Conservation (phyloP, 2,113 vertebrate species). For the Ciconia boyciana region DNA sequence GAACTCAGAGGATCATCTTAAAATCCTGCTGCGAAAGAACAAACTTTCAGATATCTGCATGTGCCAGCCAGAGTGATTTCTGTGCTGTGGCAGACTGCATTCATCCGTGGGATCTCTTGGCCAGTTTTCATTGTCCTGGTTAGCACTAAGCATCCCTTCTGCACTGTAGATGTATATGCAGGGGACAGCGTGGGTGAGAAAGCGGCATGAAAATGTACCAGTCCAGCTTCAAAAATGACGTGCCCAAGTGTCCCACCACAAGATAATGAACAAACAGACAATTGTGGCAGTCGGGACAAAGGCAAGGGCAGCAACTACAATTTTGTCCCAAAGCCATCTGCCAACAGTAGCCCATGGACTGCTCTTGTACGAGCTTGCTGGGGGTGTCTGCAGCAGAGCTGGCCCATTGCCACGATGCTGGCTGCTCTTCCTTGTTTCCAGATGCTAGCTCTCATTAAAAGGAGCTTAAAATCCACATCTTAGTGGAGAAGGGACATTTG, state of each 20-base stretch:
- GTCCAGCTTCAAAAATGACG: not conserved
- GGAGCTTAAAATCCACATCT: slow-evolving; percentile 21
- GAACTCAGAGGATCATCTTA: slow-evolving; percentile 63
- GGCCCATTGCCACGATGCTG: not conserved
- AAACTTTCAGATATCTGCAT: slow-evolving; percentile 43
- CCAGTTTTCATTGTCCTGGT: slow-evolving; percentile 22
- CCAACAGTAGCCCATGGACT: not conserved
- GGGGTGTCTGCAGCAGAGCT: slow-evolving; percentile 5
- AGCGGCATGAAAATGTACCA: not conserved
- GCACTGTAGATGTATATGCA: not conserved
- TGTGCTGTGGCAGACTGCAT: slow-evolving; percentile 19
- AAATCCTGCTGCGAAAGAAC: slow-evolving; percentile 53
- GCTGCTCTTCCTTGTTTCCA: slow-evolving; percentile 42
- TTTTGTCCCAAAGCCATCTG: not conserved
- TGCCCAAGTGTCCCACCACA: not conserved
- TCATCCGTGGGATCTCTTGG: slow-evolving; percentile 13
- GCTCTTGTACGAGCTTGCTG: not conserved
- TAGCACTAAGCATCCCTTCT: not conserved
- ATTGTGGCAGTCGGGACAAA: not conserved
- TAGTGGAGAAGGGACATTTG: slow-evolving; percentile 13
- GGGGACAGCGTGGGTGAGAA: not conserved
- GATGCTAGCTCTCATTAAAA: slow-evolving; percentile 48
- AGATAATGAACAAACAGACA: not conserved
- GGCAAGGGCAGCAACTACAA: not conserved
- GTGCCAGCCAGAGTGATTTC: slow-evolving; percentile 9